Percentiles rank a stretch among this genome's conserved stretches.
Conservation (phyloP, 1,140 invertebrate genomes). For the Epicauta chinensis region DNA sequence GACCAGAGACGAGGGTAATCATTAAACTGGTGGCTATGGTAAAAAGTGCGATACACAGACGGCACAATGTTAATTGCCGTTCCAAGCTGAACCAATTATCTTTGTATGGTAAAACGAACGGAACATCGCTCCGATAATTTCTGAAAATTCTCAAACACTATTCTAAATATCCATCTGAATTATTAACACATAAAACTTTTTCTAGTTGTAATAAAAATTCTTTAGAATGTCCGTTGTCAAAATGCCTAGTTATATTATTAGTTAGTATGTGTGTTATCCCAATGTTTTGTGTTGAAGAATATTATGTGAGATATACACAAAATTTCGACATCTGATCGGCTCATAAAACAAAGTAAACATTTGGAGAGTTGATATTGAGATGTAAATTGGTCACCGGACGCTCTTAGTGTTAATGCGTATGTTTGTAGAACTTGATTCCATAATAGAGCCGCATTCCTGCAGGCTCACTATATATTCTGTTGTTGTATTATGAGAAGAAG, state of each 20-base stretch:
- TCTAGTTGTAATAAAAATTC: constrained; percentile 8
- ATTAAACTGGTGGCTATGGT: constrained; percentile 11
- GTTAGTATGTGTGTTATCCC: too few relatives aligned
- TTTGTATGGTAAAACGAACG: neutral
- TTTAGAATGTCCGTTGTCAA: constrained; percentile 5
- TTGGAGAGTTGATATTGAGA: constrained; percentile 33
- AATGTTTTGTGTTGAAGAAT: neutral
- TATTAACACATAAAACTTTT: constrained; percentile 7
- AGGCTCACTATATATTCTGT: neutral
- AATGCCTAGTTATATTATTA: neutral
- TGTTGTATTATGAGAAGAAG: too few relatives aligned
- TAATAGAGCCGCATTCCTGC: constrained; percentile 38
- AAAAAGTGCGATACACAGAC: constrained; percentile 19
- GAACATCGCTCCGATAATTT: neutral
- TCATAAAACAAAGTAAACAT: constrained; percentile 35
- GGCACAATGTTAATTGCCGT: constrained; percentile 20
- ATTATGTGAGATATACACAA: constrained; percentile 11
- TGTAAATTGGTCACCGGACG: constrained; percentile 35
- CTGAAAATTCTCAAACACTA: neutral
- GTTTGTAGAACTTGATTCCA: constrained; percentile 39
- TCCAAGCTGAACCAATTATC: constrained; percentile 18
- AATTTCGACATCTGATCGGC: constrained; percentile 16
- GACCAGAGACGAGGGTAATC: constrained; percentile 14
- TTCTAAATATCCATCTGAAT: neutral
- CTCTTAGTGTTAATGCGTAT: constrained; percentile 36